Percentiles rank a stretch among this genome's conserved stretches.
phyloP scores from a whole-genome alignment of 2,797 vertebrate genomes.

The Oreochromis grahami region DNA sequence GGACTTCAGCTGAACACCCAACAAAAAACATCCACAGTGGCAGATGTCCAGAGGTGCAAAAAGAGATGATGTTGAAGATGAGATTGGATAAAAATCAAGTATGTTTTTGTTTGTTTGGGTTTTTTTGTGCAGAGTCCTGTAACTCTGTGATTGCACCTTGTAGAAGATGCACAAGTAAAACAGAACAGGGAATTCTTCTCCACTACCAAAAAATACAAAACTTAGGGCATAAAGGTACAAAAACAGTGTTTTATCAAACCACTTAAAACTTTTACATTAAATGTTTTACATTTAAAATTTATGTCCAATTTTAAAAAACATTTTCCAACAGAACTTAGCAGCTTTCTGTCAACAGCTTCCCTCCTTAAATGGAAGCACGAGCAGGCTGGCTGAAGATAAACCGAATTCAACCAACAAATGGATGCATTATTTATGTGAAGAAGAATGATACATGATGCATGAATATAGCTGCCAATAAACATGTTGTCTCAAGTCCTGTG shows the following conservation, averaged over 20 bases:
- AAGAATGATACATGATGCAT: neutral
- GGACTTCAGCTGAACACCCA: neutral
- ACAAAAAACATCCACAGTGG: neutral
- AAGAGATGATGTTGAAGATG: neutral
- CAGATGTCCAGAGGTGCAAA: neutral
- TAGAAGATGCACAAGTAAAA: neutral
- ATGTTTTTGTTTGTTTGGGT: fast-evolving
- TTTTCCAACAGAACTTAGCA: neutral
- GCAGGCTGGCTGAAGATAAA: neutral
- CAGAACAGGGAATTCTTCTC: neutral
- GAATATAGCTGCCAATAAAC: neutral
- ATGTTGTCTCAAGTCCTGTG: neutral
- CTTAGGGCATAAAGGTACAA: neutral
- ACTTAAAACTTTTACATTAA: neutral
- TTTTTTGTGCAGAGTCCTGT: neutral
- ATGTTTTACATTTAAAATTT: neutral
- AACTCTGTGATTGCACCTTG: neutral
- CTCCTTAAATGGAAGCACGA: neutral
- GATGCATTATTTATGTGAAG: neutral
- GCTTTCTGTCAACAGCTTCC: neutral
- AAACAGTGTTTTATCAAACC: neutral
- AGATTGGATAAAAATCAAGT: neutral
- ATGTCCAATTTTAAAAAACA: neutral
- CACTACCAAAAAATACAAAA: neutral
- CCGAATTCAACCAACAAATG: neutral